phyloP scores from a whole-genome alignment of 2,113 vertebrate species.

The Tachysurus fulvidraco region DNA sequence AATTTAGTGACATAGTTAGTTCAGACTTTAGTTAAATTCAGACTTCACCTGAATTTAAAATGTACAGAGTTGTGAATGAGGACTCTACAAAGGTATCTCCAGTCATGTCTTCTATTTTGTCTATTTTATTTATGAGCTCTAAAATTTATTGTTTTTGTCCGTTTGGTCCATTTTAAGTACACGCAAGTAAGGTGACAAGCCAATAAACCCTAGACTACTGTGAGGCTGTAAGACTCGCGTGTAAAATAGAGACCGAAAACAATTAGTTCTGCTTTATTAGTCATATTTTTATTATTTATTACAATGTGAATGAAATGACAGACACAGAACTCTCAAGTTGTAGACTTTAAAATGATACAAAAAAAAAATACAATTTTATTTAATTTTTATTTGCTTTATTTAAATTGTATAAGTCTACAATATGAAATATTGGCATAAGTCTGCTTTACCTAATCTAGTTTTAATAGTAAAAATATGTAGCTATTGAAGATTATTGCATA shows the following conservation, averaged over 20 bases:
- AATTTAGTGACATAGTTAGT: neutral
- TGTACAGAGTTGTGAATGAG: too few species aligned
- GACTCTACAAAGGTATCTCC: too few species aligned
- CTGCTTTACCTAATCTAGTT: neutral
- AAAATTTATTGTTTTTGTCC: neutral
- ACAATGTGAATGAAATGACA: neutral
- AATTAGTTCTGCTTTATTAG: neutral
- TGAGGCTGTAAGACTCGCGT: slow-evolving; percentile 32
- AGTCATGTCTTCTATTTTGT: neutral
- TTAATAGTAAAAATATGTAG: neutral
- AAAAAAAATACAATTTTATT: too few species aligned
- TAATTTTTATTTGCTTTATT: neutral
- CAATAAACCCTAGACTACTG: slow-evolving; percentile 57
- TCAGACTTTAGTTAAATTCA: too few species aligned
- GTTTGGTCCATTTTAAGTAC: neutral
- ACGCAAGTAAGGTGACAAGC: neutral
- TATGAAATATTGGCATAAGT: neutral
- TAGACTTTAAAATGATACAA: neutral
- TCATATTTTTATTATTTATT: neutral
- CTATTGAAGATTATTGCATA: neutral
- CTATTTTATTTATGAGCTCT: neutral
- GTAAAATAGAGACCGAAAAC: slow-evolving; percentile 38
- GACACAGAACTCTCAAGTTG: neutral
- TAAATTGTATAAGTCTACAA: neutral
- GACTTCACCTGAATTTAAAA: too few species aligned